A percentile compares a stretch with the other conserved stretches of the same genome.
phyloP scores from a whole-genome alignment of 2,888 invertebrate species.

The Portevinia maculata region DNA sequence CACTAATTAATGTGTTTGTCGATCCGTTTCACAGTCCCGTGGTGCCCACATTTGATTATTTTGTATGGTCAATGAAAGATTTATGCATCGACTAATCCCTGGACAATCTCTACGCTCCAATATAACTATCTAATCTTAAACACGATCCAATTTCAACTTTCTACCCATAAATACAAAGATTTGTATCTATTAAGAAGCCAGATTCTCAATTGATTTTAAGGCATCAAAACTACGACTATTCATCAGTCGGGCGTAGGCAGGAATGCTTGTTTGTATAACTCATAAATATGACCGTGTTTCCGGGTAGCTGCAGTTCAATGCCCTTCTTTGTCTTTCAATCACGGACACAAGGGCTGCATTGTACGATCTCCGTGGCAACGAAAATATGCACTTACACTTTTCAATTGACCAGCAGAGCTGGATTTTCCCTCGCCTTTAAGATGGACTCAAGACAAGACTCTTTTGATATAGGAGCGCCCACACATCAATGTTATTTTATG shows the following conservation, averaged over 20 bases:
- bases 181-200: constrained; percentile 43
- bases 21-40: no score
- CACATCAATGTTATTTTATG: constrained; percentile 23
- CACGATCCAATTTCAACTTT: constrained; percentile 61
- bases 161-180: constrained; percentile 42
- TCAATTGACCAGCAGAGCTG: constrained; percentile 34
- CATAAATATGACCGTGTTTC: constrained; percentile 5
- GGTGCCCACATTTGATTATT: not conserved
- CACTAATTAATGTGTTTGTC: no score
- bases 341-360: constrained; percentile 23
- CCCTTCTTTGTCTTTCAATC: constrained; percentile 46
- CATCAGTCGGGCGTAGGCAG: constrained; percentile 36
- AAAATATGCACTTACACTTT: constrained; percentile 41
- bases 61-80: constrained; percentile 7
- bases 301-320: constrained; percentile 28
- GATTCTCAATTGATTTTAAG: constrained; percentile 42
- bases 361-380: not conserved
- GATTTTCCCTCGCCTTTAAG: not conserved
- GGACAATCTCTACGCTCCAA: constrained; percentile 28
- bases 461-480: constrained; percentile 37
- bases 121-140: constrained; percentile 6
- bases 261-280: constrained; percentile 50
- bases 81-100: constrained; percentile 16
- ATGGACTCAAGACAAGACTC: not conserved
- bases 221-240: constrained; percentile 10